Evolutionary conservation across 2,888 invertebrate species (phyloP).

Genomic region (Drosophila histrio): DNA sequence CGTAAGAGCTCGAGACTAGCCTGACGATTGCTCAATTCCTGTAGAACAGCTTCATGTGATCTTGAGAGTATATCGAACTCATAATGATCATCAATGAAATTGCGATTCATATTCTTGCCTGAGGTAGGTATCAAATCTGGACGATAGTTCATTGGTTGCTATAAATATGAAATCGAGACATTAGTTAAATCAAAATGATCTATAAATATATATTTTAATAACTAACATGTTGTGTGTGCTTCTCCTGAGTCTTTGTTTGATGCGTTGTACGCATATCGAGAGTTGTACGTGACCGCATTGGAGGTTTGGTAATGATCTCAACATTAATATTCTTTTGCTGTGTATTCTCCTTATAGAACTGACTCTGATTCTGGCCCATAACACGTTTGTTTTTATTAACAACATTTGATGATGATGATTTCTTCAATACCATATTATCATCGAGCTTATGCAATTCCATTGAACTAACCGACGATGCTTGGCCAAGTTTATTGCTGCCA

Average conservation of each 20-base stretch:
- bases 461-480: slow-evolving; percentile 83
- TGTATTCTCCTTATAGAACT: slow-evolving; percentile 82
- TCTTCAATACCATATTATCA: slow-evolving; percentile 82
- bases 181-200: neutral
- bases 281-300: slow-evolving; percentile 83
- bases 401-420: slow-evolving; percentile 80
- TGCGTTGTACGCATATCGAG: slow-evolving; percentile 81
- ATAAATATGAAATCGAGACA: neutral
- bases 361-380: slow-evolving; percentile 64
- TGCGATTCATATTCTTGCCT: slow-evolving; percentile 69
- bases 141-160: slow-evolving; percentile 78
- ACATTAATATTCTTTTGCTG: slow-evolving; percentile 82
- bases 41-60: slow-evolving; percentile 83
- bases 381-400: slow-evolving; percentile 78
- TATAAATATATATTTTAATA: neutral
- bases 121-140: slow-evolving; percentile 73
- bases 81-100: slow-evolving; percentile 79
- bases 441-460: slow-evolving; percentile 84
- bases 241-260: slow-evolving; percentile 64
- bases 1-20: slow-evolving; percentile 82
- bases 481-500: slow-evolving; percentile 76
- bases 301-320: slow-evolving; percentile 83
- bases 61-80: slow-evolving; percentile 82
- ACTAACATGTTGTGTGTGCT: slow-evolving; percentile 70
- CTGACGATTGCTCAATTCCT: slow-evolving; percentile 83